A percentile compares a stretch with the other conserved stretches of the same genome.
These are phyloP conservation scores for Calycopis cecrops DNA, from an alignment of 1,140 invertebrate species.

Conservation along the genomic window DNA sequence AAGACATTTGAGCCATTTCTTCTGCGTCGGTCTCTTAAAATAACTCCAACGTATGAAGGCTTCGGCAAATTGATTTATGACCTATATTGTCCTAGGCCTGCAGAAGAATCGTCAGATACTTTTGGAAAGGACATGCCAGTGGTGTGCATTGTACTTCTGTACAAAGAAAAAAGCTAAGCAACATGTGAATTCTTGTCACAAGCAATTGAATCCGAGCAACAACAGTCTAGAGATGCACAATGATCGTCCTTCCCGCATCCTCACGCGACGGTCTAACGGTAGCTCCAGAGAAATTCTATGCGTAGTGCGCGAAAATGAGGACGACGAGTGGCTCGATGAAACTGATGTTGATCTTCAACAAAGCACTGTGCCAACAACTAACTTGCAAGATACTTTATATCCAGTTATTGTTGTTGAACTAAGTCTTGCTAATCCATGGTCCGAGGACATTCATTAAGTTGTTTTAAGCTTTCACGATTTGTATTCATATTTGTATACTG, in stretches of 20 bases:
- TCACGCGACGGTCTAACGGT: no score
- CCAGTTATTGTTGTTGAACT: no score
- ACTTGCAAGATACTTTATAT: no score
- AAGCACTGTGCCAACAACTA: no score
- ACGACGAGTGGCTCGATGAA: slow-evolving; percentile 7
- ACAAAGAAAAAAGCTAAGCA: slow-evolving; percentile 2
- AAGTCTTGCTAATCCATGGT: no score
- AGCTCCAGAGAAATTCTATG: no score
- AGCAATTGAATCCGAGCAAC: slow-evolving; percentile 13
- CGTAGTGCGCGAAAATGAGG: neutral
- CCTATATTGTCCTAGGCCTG: slow-evolving; percentile 14
- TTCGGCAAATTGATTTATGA: slow-evolving; percentile 10
- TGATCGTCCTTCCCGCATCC: no score
- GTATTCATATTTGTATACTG: no score
- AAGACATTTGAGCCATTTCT: slow-evolving; percentile 14
- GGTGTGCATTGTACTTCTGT: slow-evolving; percentile 11
- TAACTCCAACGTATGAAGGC: slow-evolving; percentile 12
- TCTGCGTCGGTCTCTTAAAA: slow-evolving; percentile 12
- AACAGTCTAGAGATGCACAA: no score
- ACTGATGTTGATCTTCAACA: no score
- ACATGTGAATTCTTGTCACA: slow-evolving; percentile 15
- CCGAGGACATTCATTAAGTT: no score
- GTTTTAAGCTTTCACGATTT: no score
- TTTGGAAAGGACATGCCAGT: slow-evolving; percentile 6
- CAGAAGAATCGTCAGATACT: slow-evolving; percentile 11